phyloP scores from a whole-genome alignment of 1,140 invertebrate genomes.

The Drosophila jambulina region DNA sequence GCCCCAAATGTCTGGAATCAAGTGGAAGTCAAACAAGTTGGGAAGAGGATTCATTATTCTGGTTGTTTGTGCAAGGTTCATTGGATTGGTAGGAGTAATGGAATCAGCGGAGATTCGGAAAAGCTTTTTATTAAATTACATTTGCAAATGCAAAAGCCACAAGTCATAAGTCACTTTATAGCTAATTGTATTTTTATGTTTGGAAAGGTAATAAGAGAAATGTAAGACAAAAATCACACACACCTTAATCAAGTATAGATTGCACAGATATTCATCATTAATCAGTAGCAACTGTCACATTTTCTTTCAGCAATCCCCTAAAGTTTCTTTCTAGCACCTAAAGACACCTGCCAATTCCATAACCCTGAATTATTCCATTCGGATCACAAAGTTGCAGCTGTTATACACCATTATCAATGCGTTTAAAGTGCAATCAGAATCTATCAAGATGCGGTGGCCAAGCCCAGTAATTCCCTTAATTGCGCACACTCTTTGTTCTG shows the following conservation, averaged over 20 bases:
- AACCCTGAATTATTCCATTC: constrained; percentile 20
- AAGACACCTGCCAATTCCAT: constrained; percentile 8
- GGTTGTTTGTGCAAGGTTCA: constrained; percentile 3
- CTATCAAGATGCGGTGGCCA: constrained; percentile 28
- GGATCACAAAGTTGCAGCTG: constrained; percentile 22
- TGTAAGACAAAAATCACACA: neutral
- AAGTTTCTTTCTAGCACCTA: neutral
- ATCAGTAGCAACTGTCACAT: constrained; percentile 9
- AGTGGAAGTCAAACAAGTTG: constrained; percentile 13
- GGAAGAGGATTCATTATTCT: constrained; percentile 1
- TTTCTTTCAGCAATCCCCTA: neutral
- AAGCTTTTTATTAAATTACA: constrained; percentile 7
- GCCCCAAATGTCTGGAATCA: constrained; percentile 18
- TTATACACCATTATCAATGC: constrained; percentile 23
- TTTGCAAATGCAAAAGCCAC: neutral
- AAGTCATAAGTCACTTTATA: neutral
- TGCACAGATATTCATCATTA: neutral
- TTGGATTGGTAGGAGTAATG: neutral
- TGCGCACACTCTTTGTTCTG: constrained; percentile 20
- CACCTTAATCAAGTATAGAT: neutral
- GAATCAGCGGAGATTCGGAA: neutral
- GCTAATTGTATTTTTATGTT: neutral
- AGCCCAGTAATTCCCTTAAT: constrained; percentile 39
- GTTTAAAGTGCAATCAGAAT: constrained; percentile 41
- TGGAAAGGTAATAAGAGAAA: neutral